Evolutionary conservation across 2,797 vertebrate species (phyloP).

Genomic region (Carduelis carduelis): DNA sequence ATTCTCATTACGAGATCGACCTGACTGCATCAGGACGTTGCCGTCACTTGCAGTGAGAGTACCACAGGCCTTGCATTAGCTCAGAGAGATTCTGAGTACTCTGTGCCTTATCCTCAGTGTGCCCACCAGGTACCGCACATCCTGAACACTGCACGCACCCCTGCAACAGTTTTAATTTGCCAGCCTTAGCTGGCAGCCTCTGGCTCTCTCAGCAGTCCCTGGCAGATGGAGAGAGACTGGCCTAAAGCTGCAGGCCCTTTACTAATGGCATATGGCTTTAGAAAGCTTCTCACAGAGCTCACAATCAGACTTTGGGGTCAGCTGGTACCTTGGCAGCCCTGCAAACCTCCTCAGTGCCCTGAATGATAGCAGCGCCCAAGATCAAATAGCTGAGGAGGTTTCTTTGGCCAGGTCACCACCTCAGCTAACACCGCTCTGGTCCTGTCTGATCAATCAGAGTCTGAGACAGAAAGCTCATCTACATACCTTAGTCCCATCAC

Average conservation of each 20-base stretch:
- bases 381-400: neutral
- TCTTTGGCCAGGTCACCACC: neutral
- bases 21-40: neutral
- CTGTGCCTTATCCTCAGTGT: accelerated
- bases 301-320: neutral
- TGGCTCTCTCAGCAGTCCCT: neutral
- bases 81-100: neutral
- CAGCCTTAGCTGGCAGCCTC: neutral
- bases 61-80: neutral
- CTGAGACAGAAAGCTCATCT: neutral
- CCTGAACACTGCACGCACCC: no score
- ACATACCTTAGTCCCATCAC: neutral
- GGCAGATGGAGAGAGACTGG: neutral
- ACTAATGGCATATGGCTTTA: neutral
- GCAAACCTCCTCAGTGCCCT: neutral
- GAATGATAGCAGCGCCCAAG: neutral
- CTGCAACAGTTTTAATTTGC: no score
- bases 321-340: neutral
- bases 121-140: no score
- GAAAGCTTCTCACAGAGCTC: neutral
- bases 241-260: neutral
- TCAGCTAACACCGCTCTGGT: neutral
- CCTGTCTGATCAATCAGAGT: neutral
- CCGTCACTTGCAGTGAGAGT: neutral
- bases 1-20: neutral